phyloP scores from a whole-genome alignment of 2,888 invertebrate genomes.

The Clitarchus hookeri region DNA sequence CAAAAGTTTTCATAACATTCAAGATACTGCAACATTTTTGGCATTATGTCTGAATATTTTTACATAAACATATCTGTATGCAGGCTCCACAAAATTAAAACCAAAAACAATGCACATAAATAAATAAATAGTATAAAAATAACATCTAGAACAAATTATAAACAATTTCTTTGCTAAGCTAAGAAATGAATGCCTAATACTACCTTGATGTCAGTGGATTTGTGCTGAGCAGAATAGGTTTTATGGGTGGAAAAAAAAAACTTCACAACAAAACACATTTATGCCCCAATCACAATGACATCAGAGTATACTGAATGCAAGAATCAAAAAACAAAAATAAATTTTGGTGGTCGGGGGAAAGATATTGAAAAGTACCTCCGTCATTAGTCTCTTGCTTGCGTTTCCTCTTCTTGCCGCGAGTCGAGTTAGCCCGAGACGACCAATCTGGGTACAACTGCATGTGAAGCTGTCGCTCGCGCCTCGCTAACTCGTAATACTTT shows the following conservation, averaged over 20 bases:
- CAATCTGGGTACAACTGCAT: conserved; percentile 99
- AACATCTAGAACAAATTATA: no score
- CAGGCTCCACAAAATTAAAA: neutral
- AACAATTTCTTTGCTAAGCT: neutral
- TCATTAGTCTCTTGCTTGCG: conserved; percentile 97
- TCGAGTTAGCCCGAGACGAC: conserved; percentile 99
- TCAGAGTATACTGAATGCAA: neutral
- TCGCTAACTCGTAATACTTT: conserved; percentile 99
- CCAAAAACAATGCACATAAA: neutral
- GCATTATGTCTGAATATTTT: no score
- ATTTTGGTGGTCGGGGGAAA: neutral
- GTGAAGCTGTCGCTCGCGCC: conserved; percentile 98
- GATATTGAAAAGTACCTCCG: conserved; percentile 76
- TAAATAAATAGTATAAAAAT: no score
- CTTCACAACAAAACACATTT: neutral
- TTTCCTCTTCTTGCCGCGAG: conserved; percentile 99
- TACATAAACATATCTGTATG: no score
- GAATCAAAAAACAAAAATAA: neutral
- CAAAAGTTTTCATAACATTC: no score
- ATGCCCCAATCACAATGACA: conserved; percentile 10
- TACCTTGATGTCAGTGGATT: conserved; percentile 29
- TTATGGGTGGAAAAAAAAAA: neutral
- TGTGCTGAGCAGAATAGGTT: conserved; percentile 42
- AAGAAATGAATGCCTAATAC: neutral
- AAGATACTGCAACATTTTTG: no score